These are phyloP conservation scores for Trisateles emortualis DNA, from an alignment of 2,888 invertebrate genomes.

Conservation along the genomic window DNA sequence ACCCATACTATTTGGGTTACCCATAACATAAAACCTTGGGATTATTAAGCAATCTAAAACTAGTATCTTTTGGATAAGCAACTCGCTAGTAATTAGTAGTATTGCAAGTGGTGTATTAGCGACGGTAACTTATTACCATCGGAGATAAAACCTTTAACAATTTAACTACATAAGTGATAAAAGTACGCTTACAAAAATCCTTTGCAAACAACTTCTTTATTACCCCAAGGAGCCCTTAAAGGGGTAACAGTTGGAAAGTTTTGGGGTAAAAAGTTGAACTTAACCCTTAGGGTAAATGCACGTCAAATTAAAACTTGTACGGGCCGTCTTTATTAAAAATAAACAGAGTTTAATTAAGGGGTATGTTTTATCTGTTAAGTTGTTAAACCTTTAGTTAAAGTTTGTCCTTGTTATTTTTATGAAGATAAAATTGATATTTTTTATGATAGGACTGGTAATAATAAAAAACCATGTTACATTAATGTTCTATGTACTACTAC, in stretches of 20 bases:
- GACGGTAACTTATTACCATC: too few species aligned
- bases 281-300: not conserved
- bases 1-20: too few species aligned
- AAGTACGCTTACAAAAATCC: not conserved
- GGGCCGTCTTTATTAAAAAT: conserved; percentile 20
- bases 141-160: too few species aligned
- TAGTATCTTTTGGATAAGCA: too few species aligned
- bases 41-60: too few species aligned
- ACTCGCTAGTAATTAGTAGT: too few species aligned
- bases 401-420: not conserved
- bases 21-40: too few species aligned
- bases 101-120: too few species aligned
- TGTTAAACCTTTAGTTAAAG: not conserved
- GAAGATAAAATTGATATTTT: not conserved
- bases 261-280: conserved; percentile 1
- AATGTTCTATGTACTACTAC: too few species aligned
- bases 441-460: too few species aligned
- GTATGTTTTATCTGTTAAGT: conserved; percentile 7
- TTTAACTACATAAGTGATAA: too few species aligned
- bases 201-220: not conserved
- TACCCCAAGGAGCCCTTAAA: not conserved
- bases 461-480: too few species aligned
- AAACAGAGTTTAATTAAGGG: conserved; percentile 22
- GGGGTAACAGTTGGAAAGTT: conserved; percentile 9
- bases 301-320: conserved; percentile 17